phyloP scores from a whole-genome alignment of 2,113 vertebrate species.

The Notarius lentiginosus region DNA sequence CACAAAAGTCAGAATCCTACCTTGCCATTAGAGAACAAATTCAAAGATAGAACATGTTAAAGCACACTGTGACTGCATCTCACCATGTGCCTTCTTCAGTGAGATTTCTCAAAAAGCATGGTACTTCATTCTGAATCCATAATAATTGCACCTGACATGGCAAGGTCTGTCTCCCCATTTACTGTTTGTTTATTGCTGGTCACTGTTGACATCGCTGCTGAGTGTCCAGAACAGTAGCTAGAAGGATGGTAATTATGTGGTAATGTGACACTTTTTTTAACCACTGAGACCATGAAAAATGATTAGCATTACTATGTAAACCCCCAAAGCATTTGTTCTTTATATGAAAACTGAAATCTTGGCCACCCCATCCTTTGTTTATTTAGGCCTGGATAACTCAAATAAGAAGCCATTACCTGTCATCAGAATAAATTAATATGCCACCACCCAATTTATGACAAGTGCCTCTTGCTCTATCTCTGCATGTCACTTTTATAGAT shows the following conservation, averaged over 20 bases:
- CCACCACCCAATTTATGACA: background rate
- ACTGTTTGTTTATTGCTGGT: background rate
- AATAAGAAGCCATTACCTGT: background rate
- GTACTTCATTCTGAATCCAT: background rate
- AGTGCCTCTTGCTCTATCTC: background rate
- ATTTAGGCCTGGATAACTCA: background rate
- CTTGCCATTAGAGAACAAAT: too few relatives aligned
- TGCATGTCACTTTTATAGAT: background rate
- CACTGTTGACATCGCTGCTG: background rate
- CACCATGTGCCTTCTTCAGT: background rate
- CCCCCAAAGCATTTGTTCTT: background rate
- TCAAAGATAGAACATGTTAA: too few relatives aligned
- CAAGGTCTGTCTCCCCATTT: background rate
- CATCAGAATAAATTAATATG: background rate
- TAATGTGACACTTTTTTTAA: background rate
- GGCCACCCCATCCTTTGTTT: background rate
- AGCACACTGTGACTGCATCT: background rate
- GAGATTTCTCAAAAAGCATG: background rate
- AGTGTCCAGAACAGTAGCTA: background rate
- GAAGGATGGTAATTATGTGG: background rate
- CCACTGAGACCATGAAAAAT: background rate
- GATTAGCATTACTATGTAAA: background rate
- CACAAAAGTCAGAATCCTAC: too few relatives aligned
- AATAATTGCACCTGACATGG: background rate
- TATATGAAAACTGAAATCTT: background rate